phyloP scores from a whole-genome alignment of 2,888 invertebrate genomes.

The Eupithecia subfuscata region DNA sequence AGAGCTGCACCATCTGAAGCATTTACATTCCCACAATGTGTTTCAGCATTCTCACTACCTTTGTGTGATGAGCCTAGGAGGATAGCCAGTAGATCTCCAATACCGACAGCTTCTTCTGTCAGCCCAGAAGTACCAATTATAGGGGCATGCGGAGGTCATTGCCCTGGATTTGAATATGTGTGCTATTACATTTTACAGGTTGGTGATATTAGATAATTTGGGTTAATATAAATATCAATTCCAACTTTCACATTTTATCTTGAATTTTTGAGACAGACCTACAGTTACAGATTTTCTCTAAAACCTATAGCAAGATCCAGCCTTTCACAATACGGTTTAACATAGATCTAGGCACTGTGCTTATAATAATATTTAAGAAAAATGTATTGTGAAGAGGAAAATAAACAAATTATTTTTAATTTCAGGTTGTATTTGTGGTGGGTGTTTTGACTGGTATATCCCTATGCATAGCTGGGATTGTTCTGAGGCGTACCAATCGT shows the following conservation, averaged over 20 bases:
- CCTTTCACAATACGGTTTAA: too few species aligned
- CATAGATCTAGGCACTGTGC: too few species aligned
- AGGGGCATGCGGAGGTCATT: constrained; percentile 88
- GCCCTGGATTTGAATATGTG: constrained; percentile 88
- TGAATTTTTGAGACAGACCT: too few species aligned
- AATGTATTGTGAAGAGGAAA: too few species aligned
- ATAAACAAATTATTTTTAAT: constrained; percentile 36
- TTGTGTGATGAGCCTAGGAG: constrained; percentile 67
- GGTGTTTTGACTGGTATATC: constrained; percentile 87
- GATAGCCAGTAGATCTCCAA: constrained; percentile 60
- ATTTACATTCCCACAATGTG: constrained; percentile 74
- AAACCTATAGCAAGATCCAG: too few species aligned
- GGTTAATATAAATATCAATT: neutral
- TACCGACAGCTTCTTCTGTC: constrained; percentile 63
- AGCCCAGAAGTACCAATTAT: constrained; percentile 84
- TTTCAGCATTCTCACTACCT: constrained; percentile 76
- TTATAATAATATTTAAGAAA: too few species aligned
- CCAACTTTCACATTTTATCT: neutral
- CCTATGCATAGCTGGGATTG: constrained; percentile 86
- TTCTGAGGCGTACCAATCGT: constrained; percentile 85
- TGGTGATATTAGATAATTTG: constrained; percentile 22
- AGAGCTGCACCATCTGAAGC: constrained; percentile 57
- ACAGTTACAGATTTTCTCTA: too few species aligned
- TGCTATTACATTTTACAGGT: constrained; percentile 89
- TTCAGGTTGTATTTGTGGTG: constrained; percentile 87